phyloP scores from a whole-genome alignment of 2,888 invertebrate species.

The Clusia tigrina region DNA sequence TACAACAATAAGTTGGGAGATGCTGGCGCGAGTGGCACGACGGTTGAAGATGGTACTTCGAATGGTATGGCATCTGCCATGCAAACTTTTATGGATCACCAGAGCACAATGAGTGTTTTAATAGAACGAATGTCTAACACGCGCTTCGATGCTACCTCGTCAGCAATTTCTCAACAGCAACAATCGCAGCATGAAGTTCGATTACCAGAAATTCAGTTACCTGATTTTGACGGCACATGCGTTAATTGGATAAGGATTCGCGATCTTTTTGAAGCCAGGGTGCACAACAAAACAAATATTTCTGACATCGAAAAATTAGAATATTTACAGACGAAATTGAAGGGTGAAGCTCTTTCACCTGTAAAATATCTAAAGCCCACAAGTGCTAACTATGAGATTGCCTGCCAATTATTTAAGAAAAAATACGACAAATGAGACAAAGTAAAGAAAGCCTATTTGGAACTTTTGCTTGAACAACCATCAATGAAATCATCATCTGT shows the following conservation, averaged over 20 bases:
- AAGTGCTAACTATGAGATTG: conserved; percentile 29
- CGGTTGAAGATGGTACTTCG: neutral
- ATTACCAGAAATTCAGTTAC: conserved; percentile 29
- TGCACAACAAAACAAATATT: conserved; percentile 25
- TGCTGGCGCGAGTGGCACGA: neutral
- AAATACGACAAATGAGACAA: conserved; percentile 31
- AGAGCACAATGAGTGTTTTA: conserved; percentile 13
- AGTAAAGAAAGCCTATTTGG: conserved; percentile 25
- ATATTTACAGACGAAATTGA: conserved; percentile 30
- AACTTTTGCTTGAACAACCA: conserved; percentile 23
- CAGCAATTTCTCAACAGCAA: neutral
- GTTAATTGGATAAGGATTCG: conserved; percentile 28
- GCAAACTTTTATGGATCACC: conserved; percentile 19
- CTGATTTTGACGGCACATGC: conserved; percentile 27
- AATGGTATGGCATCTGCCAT: conserved; percentile 10
- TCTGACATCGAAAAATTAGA: conserved; percentile 30
- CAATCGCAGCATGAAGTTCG: conserved; percentile 19
- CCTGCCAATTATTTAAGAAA: conserved; percentile 29
- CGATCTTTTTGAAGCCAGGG: conserved; percentile 28
- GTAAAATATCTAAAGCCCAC: no score
- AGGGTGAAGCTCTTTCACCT: conserved; percentile 28
- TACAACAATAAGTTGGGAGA: conserved; percentile 2
- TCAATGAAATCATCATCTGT: conserved; percentile 16
- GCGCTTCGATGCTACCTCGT: neutral
- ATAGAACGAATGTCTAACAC: conserved; percentile 14